Evolutionary conservation across 2,888 invertebrate species (phyloP), one percentile per base, ranked within the genome.

Genomic region (Azorinus chamasolen): DNA sequence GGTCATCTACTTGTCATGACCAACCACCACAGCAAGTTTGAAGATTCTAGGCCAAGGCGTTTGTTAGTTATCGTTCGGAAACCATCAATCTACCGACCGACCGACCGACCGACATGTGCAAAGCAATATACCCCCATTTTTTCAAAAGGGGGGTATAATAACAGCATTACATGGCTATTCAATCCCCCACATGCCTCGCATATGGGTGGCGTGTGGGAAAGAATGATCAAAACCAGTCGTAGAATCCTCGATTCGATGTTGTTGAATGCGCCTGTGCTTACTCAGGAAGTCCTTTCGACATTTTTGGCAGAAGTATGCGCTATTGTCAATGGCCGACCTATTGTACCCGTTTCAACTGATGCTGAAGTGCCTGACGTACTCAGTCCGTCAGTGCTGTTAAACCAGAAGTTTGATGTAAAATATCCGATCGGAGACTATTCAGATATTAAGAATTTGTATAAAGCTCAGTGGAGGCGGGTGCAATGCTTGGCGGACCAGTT

Each of bases 121-220:
- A n/a, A n/a, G n/a, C n/a, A n/a, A n/a, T n/a, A n/a, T n/a, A n/a
- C n/a, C n/a, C n/a, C n/a, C n/a, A n/a, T n/a, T n/a, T n/a, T n/a
- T n/a, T n/a, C n/a, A n/a, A n/a, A n/a, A n/a, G n/a, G n/a, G n/a
- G n/a, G n/a, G n/a, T n/a, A n/a, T n/a, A n/a, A n/a, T n/a, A n/a
- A n/a, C 14, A 41, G 55, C 1, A 57, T 63, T 16, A 24, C 24
- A 12, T 79, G 79, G 79, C 54, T 48, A 1, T 76, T 82, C 43
- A 82, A 82, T 43, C 63, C 79, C n/a, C 82, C 82, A 25, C 54
- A 53, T 53, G 70, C 78, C 14, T 59, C 59, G 16, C 77, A 77
- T 58, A 41, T 64, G 41, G 77, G 77, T 14, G 77, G 72, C 14
- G 66, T 50, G 2, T 77, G 77, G 77, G 72, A 77, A 37, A 27